Conservation (phyloP, 2,888 invertebrate genomes). For the Ecdyonurus torrentis region DNA sequence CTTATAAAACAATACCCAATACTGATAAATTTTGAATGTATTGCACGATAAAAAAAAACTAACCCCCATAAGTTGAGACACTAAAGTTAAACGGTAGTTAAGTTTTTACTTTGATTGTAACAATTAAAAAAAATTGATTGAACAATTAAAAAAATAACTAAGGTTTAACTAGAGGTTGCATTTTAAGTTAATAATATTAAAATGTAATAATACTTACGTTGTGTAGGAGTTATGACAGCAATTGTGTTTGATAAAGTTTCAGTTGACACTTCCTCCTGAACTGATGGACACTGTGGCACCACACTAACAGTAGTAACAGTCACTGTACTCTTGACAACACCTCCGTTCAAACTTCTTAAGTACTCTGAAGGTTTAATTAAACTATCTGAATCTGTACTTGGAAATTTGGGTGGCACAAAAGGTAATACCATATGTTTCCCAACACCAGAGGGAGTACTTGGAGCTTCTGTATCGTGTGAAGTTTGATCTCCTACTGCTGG, state of each 20-base stretch:
- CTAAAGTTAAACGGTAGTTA: too few species aligned
- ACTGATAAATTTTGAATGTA: too few species aligned
- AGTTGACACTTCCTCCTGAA: slow-evolving; percentile 11
- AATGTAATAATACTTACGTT: too few species aligned
- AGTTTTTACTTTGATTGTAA: too few species aligned
- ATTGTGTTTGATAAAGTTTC: neutral
- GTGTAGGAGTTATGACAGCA: too few species aligned
- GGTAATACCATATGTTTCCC: slow-evolving; percentile 60
- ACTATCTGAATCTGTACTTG: slow-evolving; percentile 57
- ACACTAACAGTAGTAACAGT: neutral
- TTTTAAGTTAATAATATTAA: too few species aligned
- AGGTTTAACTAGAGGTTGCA: too few species aligned
- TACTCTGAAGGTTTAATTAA: slow-evolving; percentile 89
- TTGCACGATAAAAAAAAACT: too few species aligned
- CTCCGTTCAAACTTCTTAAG: slow-evolving; percentile 56
- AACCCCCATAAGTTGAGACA: too few species aligned
- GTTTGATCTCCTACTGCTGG: neutral
- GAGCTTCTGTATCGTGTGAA: neutral
- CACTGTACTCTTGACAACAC: slow-evolving; percentile 13
- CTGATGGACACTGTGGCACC: neutral
- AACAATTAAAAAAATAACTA: too few species aligned
- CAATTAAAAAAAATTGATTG: too few species aligned
- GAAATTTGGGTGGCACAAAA: slow-evolving; percentile 84
- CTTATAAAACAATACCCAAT: too few species aligned
- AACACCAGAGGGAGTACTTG: neutral